These are phyloP conservation scores for Numida meleagris DNA, from an alignment of 2,113 vertebrate genomes.

Conservation along the genomic window DNA sequence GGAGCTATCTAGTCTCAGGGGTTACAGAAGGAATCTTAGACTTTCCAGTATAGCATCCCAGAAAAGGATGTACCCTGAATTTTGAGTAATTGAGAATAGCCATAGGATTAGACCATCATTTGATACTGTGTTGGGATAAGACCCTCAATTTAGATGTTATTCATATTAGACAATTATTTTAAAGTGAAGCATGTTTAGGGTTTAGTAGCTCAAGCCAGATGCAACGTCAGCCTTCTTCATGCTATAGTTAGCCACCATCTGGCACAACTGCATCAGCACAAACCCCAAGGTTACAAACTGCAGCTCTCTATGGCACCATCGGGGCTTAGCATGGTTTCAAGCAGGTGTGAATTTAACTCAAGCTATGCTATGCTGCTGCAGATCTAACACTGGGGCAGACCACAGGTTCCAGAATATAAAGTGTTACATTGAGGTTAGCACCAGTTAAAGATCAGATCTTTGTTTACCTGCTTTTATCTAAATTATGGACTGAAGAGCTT, in stretches of 20 bases:
- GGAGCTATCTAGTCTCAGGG: constrained; percentile 41
- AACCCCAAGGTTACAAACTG: neutral
- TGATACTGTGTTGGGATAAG: constrained; percentile 57
- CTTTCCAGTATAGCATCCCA: constrained; percentile 26
- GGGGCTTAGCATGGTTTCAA: neutral
- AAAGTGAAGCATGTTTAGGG: constrained; percentile 45
- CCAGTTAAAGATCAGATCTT: neutral
- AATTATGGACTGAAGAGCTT: neutral
- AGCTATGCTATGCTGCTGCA: neutral
- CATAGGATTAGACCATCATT: constrained; percentile 40
- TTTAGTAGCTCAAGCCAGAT: constrained; percentile 31
- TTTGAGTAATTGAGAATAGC: constrained; percentile 49
- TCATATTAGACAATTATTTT: constrained; percentile 51
- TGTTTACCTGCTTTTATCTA: neutral
- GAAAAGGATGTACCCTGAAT: constrained; percentile 5
- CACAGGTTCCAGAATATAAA: neutral
- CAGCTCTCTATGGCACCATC: neutral
- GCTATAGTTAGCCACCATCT: constrained; percentile 52
- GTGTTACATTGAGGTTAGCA: neutral
- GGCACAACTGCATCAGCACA: neutral
- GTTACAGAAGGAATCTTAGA: constrained; percentile 42
- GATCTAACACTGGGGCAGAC: neutral
- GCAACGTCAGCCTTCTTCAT: constrained; percentile 3
- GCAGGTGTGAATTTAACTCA: neutral
- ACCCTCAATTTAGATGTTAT: constrained; percentile 31